phyloP scores from a whole-genome alignment of 1,140 invertebrate genomes.

The Spodoptera frugiperda region DNA sequence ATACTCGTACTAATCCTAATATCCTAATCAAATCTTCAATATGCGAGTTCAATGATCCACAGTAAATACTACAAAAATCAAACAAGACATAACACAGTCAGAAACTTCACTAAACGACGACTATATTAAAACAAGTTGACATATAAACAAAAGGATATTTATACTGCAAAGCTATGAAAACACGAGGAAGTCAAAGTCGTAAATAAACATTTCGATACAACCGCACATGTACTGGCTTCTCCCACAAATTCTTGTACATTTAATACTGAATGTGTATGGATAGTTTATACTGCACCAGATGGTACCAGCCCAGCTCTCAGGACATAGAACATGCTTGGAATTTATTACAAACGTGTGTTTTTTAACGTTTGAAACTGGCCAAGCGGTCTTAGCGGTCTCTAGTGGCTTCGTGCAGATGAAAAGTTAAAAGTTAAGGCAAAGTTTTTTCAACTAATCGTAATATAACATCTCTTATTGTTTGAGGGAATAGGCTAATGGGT shows the following conservation, averaged over 20 bases:
- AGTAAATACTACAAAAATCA: too few species aligned
- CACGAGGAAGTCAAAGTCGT: constrained; percentile 7
- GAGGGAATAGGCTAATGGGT: too few species aligned
- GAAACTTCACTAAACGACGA: too few species aligned
- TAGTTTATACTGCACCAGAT: constrained; percentile 30
- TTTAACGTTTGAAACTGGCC: constrained; percentile 16
- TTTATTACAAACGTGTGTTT: constrained; percentile 39
- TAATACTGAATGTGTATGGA: constrained; percentile 13
- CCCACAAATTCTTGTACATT: constrained; percentile 29
- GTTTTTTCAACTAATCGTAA: too few species aligned
- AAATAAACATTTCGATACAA: constrained; percentile 18
- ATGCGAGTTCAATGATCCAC: too few species aligned
- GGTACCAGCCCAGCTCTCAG: neutral
- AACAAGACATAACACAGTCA: too few species aligned
- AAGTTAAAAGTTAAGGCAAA: neutral
- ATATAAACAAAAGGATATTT: too few species aligned
- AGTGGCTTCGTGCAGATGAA: constrained; percentile 3
- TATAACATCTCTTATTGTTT: too few species aligned
- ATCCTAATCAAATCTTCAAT: too few species aligned
- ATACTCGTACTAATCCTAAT: too few species aligned
- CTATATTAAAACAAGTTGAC: too few species aligned
- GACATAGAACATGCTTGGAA: constrained; percentile 21
- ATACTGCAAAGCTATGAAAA: neutral
- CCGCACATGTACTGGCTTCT: constrained; percentile 17
- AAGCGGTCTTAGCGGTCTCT: constrained; percentile 14